These are phyloP conservation scores for Merops nubicus DNA, from an alignment of 2,113 vertebrate species.

Conservation along the genomic window DNA sequence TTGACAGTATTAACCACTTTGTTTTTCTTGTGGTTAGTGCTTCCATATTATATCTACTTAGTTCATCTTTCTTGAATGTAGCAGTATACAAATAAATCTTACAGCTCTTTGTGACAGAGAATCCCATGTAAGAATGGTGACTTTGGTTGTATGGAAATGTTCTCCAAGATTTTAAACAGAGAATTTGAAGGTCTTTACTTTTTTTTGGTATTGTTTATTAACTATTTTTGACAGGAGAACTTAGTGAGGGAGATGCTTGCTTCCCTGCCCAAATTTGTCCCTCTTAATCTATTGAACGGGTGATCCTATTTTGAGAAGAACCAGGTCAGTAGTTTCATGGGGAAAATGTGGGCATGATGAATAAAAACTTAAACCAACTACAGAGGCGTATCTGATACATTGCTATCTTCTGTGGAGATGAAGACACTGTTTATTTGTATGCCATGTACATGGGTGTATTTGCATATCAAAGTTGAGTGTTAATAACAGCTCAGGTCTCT, in stretches of 20 bases:
- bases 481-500: neutral
- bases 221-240: neutral
- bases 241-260: neutral
- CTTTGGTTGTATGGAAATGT: neutral
- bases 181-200: neutral
- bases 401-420: neutral
- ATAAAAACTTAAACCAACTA: neutral
- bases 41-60: neutral
- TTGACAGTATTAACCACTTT: conserved; percentile 10
- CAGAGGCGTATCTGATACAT: neutral
- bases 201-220: neutral
- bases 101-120: neutral
- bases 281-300: neutral
- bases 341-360: neutral
- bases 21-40: neutral
- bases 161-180: neutral
- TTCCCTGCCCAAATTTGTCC: neutral
- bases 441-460: neutral
- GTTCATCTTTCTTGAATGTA: conserved; percentile 24
- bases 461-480: neutral
- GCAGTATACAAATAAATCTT: neutral
- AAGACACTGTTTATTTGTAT: neutral
- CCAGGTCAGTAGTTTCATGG: too few species aligned
- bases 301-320: neutral
- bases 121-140: neutral